Percentiles rank a stretch among this genome's conserved stretches.
Conservation (phyloP, 2,797 vertebrate species). For the Adrianichthys oophorus region DNA sequence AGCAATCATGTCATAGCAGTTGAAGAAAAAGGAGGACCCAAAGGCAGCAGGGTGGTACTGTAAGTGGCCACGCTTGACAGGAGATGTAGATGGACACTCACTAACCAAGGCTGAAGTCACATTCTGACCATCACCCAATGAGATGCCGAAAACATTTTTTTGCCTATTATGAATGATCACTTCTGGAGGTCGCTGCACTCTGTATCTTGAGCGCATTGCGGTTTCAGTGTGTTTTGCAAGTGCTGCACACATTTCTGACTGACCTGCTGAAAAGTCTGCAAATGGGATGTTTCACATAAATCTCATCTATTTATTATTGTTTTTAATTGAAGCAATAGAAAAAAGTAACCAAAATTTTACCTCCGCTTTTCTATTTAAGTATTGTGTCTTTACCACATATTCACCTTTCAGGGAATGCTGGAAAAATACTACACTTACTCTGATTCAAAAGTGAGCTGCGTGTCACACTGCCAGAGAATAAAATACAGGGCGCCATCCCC, state of each 20-base stretch:
- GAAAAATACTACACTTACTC: slow-evolving; percentile 12
- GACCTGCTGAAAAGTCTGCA: too few relatives aligned
- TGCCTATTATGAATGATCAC: slow-evolving; percentile 60
- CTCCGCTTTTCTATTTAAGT: too few relatives aligned
- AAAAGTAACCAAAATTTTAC: too few relatives aligned
- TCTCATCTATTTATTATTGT: slow-evolving; percentile 1
- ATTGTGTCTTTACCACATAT: neutral
- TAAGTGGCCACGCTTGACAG: slow-evolving; percentile 35
- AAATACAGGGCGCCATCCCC: slow-evolving; percentile 37
- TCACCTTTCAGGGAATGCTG: neutral
- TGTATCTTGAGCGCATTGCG: slow-evolving; percentile 25
- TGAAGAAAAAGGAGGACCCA: slow-evolving; percentile 15
- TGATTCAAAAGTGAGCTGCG: slow-evolving; percentile 46
- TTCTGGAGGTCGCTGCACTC: slow-evolving; percentile 35
- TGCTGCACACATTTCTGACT: neutral
- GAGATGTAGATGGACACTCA: slow-evolving; percentile 47
- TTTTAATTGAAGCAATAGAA: neutral
- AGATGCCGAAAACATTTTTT: slow-evolving; percentile 38
- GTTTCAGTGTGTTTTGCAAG: slow-evolving; percentile 26
- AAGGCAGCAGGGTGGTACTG: slow-evolving; percentile 20
- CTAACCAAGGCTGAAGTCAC: slow-evolving; percentile 63
- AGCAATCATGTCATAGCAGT: slow-evolving; percentile 31
- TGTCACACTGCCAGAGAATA: slow-evolving; percentile 24
- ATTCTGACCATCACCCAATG: slow-evolving; percentile 64
- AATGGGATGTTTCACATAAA: too few relatives aligned